Conservation (phyloP, 1,140 invertebrate genomes). For the Magallana ariakensis region DNA sequence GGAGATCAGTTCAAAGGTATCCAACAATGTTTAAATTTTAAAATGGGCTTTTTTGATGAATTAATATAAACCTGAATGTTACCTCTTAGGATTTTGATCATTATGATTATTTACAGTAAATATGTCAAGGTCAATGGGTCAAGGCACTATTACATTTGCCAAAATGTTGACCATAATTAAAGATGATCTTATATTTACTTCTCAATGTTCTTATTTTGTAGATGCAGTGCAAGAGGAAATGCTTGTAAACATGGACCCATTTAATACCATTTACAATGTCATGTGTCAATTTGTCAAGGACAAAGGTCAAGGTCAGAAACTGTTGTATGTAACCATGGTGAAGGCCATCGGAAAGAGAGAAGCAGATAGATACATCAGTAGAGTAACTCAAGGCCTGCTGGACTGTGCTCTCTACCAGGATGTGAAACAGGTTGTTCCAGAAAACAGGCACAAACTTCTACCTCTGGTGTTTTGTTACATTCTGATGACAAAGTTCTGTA, state of each 20-base stretch:
- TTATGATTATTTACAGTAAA: background rate
- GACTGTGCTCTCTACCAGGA: background rate
- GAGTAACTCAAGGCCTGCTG: background rate
- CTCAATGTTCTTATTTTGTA: background rate
- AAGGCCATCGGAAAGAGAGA: background rate
- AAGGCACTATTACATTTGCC: background rate
- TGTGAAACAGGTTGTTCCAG: background rate
- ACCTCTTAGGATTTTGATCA: background rate
- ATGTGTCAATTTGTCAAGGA: background rate
- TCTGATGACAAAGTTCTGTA: background rate
- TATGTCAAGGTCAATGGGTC: background rate
- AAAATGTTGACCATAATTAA: background rate
- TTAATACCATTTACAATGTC: background rate
- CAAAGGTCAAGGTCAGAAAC: background rate
- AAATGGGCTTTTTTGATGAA: background rate
- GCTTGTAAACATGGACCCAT: background rate
- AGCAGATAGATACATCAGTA: background rate
- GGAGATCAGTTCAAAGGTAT: background rate
- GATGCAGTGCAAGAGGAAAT: background rate
- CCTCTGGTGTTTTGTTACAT: background rate
- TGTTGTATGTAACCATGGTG: background rate
- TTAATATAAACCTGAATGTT: background rate
- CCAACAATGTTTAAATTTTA: background rate
- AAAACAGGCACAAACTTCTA: background rate
- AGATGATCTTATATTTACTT: too few species aligned